Evolutionary conservation across 2,888 invertebrate species (phyloP), one percentile per base, ranked within the genome.

Genomic region (Linnaemya vulpina): DNA sequence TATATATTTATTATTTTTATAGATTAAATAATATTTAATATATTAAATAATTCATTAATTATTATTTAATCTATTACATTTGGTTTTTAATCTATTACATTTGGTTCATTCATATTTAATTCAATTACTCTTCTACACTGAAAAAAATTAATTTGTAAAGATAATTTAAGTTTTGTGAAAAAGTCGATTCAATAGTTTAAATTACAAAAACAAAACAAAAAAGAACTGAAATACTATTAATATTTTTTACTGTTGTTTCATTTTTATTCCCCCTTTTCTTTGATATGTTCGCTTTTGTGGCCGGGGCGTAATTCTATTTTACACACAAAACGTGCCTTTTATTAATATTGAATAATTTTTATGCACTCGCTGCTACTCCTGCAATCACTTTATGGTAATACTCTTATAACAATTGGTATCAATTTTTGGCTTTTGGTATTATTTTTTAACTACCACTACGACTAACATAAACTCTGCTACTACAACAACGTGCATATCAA

Each of bases 371-470:
- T 67, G 51, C 49, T 55, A 25, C 38, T 38, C 11, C 35, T 74
- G 65, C 58, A 62, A 71, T 74, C 55, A 30, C 73, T 73, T 74
- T 67, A 67, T 80, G 80, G 40, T 80, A 70, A 63, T 76, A 60
- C 73, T 73, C 53, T 53, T 71, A 84, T 60, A 84, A 84, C 76
- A 84, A 83, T 71, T 81, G 80, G 38, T 81, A 77, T 81, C 73
- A 84, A 81, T 81, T 84, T 73, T 75, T 76, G 73, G 71, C 71
- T 77, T 71, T 83, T 73, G 82, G 51, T 58, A 58, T 83, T 73
- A 53, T n/a, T 75, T 40, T 68, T 67, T 30, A 73, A 75, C 46
- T 40, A 51, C 20, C 15, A 30, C 77, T 40, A 51, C 20, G 11
- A 30, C 77, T 38, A 70, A 71, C 8, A 46, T 38, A 13, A 35